Evolutionary conservation across 2,888 invertebrate species (phyloP), one percentile per base, ranked within the genome.

Genomic region (Melinaea menophilus): DNA sequence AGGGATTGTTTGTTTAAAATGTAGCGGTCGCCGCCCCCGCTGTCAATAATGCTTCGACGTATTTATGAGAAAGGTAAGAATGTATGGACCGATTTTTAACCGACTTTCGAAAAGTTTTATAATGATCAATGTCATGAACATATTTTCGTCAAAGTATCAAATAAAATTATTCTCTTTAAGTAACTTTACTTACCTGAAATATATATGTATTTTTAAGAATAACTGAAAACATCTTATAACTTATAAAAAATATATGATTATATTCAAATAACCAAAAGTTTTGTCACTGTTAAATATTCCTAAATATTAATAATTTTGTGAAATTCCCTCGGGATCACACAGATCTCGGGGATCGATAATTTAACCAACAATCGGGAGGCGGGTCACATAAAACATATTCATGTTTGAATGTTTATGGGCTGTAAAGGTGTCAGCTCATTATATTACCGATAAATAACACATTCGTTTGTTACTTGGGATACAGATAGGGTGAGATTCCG

Each of bases 381-480:
- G 75, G 67, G 64, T 61, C 47, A 58, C 74, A 71, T 75, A 75
- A 75, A 75, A 72, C 67, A 70, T 70, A 63, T 60, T 67, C 62
- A 57, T 60, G 66, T 71, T 72, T 22, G 51, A 71, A 56, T 69
- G 66, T 78, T 78, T 78, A 77, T 73, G 72, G 73, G 70, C 70
- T 75, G 74, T 80, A 77, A 80, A 82, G 73, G 77, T 75, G 75
- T 76, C 76, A 77, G 79, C 79, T 84, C 84, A 84, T 88, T 87
- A 86, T 81, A 79, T 80, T 77, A 73, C 67, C 76, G 75, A 82
- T 88, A 87, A 88, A 86, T 80, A 78, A 78, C 69, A 75, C 70
- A 41, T 54, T 75, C 73, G 69, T 79, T 73, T 71, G 58, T 72
- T 71, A 74, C 73, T 76, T 76, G 72, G 74, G 74, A 77, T 76